These are phyloP conservation scores for Lasioglossum zephyrum DNA, from an alignment of 2,888 invertebrate genomes.

Conservation along the genomic window DNA sequence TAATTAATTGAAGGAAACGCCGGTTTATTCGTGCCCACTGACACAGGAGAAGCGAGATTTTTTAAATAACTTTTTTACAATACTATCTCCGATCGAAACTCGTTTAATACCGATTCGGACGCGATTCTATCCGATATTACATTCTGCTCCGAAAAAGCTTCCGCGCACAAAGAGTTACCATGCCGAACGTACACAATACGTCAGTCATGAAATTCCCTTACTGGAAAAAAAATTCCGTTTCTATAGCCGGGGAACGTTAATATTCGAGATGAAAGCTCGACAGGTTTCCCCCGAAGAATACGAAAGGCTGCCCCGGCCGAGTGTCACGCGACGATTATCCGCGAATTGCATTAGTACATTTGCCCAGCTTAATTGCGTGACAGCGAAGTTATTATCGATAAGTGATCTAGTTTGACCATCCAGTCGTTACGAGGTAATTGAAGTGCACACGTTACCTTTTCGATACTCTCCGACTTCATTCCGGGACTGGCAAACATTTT, in stretches of 20 bases:
- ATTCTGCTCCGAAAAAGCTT: slow-evolving; percentile 17
- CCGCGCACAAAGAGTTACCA: slow-evolving; percentile 8
- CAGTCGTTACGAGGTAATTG: not conserved
- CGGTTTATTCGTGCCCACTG: not conserved
- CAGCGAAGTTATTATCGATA: slow-evolving; percentile 4
- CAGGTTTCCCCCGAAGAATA: slow-evolving; percentile 16
- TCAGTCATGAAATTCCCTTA: slow-evolving; percentile 38
- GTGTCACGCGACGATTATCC: slow-evolving; percentile 33
- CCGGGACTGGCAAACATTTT: not conserved
- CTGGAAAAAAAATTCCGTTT: slow-evolving; percentile 32
- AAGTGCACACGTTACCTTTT: not conserved
- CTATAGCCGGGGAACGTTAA: slow-evolving; percentile 43
- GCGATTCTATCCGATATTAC: slow-evolving; percentile 26
- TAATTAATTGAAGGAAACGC: not conserved
- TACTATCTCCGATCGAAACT: slow-evolving; percentile 8
- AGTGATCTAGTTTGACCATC: not conserved
- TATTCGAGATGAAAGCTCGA: slow-evolving; percentile 54
- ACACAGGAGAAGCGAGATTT: not conserved
- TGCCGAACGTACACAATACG: slow-evolving; percentile 21
- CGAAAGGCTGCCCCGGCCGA: not conserved
- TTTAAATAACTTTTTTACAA: not conserved
- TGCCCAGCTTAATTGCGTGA: slow-evolving; percentile 25
- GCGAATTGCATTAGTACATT: slow-evolving; percentile 28
- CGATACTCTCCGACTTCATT: not conserved
- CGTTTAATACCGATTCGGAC: slow-evolving; percentile 15